A percentile compares a stretch with the other conserved stretches of the same genome.
Conservation (phyloP, 2,797 vertebrate genomes). For the Trichosurus vulpecula region DNA sequence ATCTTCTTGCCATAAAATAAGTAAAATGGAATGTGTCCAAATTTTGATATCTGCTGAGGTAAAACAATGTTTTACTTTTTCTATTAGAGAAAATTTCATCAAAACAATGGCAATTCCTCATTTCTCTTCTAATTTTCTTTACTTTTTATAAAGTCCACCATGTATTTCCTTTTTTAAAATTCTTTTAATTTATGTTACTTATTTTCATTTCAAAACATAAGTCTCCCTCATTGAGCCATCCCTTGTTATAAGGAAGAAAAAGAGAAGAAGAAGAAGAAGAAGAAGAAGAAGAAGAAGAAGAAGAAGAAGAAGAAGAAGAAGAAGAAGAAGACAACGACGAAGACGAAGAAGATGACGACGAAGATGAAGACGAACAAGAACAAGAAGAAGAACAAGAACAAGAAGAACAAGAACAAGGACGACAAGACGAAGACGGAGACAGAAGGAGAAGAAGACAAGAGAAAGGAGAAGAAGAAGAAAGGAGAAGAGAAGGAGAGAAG, state of each 20-base stretch:
- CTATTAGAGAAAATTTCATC: not conserved
- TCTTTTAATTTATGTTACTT: not conserved
- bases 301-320: too few species aligned
- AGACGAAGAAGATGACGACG: too few species aligned
- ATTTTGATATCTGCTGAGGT: not conserved
- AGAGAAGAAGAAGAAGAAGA: too few species aligned
- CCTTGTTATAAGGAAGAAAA: not conserved
- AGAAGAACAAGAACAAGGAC: too few species aligned
- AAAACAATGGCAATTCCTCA: not conserved
- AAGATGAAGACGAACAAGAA: too few species aligned
- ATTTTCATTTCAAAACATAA: not conserved
- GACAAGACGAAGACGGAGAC: too few species aligned
- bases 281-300: too few species aligned
- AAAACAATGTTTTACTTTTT: not conserved
- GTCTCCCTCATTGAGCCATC: not conserved
- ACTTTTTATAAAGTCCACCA: not conserved
- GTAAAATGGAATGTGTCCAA: not conserved
- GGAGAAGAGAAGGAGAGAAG: too few species aligned
- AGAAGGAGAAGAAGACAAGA: too few species aligned
- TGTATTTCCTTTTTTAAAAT: not conserved
- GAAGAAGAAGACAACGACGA: too few species aligned
- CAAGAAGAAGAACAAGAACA: too few species aligned
- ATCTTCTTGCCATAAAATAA: not conserved
- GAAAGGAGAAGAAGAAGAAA: too few species aligned
- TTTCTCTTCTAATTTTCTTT: conserved; percentile 3